Evolutionary conservation across 2,113 vertebrate species (phyloP).

Genomic region (Brachirus orientalis): DNA sequence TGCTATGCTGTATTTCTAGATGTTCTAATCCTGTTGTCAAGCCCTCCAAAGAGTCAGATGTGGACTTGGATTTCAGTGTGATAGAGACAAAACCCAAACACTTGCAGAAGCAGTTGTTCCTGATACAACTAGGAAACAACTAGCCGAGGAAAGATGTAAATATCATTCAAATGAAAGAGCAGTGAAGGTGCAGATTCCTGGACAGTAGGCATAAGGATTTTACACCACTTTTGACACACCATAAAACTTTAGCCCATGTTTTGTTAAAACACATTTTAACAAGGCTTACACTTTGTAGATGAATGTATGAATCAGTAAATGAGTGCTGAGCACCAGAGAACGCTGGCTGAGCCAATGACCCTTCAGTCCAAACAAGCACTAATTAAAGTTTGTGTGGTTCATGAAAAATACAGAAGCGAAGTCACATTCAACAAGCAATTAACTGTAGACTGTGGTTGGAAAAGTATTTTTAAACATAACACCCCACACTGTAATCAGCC

Average conservation of each 20-base stretch:
- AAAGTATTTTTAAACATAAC: constrained; percentile 10
- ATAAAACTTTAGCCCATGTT: constrained; percentile 24
- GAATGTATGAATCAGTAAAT: neutral
- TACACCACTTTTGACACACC: constrained; percentile 18
- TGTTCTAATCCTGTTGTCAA: constrained; percentile 2
- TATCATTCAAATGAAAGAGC: constrained; percentile 42
- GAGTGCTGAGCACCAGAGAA: neutral
- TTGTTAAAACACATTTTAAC: constrained; percentile 30
- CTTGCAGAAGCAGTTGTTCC: neutral
- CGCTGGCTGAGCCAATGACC: neutral
- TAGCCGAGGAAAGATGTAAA: constrained; percentile 24
- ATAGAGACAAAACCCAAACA: constrained; percentile 21
- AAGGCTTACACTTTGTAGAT: constrained; percentile 21
- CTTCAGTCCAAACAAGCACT: neutral
- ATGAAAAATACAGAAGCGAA: constrained; percentile 12
- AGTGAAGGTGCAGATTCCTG: constrained; percentile 18
- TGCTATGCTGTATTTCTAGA: constrained; percentile 8
- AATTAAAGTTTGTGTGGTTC: constrained; percentile 24
- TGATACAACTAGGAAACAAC: constrained; percentile 1
- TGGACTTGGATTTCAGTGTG: constrained; percentile 1
- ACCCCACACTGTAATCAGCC: constrained; percentile 56
- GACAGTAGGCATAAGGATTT: constrained; percentile 5
- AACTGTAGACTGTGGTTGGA: constrained; percentile 21
- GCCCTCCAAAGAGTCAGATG: neutral
- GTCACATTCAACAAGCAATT: constrained; percentile 27